Evolutionary conservation across 2,888 invertebrate genomes (phyloP).

Genomic region (Chrysopilus asiliformis): DNA sequence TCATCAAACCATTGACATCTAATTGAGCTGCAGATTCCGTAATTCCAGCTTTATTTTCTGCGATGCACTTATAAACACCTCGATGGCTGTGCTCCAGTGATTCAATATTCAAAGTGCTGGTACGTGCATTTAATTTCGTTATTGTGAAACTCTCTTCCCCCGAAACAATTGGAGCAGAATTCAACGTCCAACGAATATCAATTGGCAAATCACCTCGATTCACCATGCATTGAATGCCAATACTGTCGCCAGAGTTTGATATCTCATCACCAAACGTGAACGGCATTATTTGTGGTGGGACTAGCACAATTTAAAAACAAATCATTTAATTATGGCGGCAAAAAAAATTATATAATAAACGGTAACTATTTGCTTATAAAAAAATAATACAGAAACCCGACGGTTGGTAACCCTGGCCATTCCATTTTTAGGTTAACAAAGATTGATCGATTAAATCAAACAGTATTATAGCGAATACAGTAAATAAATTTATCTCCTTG

Average conservation of each 20-base stretch:
- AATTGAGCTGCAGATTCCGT: slow-evolving; percentile 33
- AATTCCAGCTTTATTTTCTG: slow-evolving; percentile 54
- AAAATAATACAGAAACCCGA: background rate
- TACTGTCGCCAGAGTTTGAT: slow-evolving; percentile 39
- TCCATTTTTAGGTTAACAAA: background rate
- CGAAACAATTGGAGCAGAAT: slow-evolving; percentile 27
- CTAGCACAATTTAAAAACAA: too few species aligned
- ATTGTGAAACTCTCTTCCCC: slow-evolving; percentile 24
- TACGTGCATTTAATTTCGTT: slow-evolving; percentile 25
- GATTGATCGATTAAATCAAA: too few species aligned
- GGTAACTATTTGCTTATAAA: too few species aligned
- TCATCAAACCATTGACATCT: slow-evolving; percentile 24
- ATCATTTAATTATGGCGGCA: too few species aligned
- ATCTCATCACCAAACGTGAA: slow-evolving; percentile 42
- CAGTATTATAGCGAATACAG: too few species aligned
- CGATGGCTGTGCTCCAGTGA: slow-evolving; percentile 45
- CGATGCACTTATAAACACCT: slow-evolving; percentile 65
- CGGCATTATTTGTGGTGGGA: slow-evolving; percentile 43
- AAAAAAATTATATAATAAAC: background rate
- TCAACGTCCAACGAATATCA: slow-evolving; percentile 46
- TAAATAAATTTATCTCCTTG: background rate
- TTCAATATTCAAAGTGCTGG: slow-evolving; percentile 43
- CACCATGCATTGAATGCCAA: slow-evolving; percentile 42
- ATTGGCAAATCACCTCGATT: slow-evolving; percentile 48
- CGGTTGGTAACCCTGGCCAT: background rate